Evolutionary conservation across 2,888 invertebrate species (phyloP), one percentile per base, ranked within the genome.

Genomic region (Baronia brevicornis): DNA sequence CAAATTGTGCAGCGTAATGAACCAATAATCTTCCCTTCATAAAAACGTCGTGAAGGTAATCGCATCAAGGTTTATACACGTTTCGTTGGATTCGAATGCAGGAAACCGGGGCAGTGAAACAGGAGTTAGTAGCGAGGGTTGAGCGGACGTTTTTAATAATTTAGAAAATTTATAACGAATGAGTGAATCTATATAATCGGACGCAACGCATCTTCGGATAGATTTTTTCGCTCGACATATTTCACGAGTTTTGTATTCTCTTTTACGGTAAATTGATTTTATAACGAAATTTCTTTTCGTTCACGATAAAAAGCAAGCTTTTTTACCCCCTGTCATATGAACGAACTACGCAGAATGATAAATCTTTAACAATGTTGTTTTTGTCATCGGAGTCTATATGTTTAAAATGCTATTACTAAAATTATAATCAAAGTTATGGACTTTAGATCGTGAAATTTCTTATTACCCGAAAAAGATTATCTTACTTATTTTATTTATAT

Each of bases 191-290:
- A 32, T 35, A 35, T 36, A 12, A n/a, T 28, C 41, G 43, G 49
- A 37, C 41, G 51, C 54, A 68, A 69, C 70, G 71, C 68, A 69
- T 58, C 51, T 44, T 46, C n/a, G n/a, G n/a, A n/a, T 41, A 52
- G 49, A 64, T 70, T 68, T 67, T 60, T 58, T 48, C 52, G 52
- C 54, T 67, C 59, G 47, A 54, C 56, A 52, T 48, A 52, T 46
- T 55, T 53, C 55, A 60, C 58, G 66, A 69, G 66, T 60, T 60
- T n/a, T 59, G 36, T 67, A 69, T 66, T 67, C 64, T 66, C 65
- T 72, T 72, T 72, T 56, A 72, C 68, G 66, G 56, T 70, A 74
- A 74, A 74, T 74, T 61, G 57, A 55, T 48, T 54, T 43, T 56
- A 43, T 34, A 38, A 52, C 61, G 55, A 56, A 59, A 68, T 56